A percentile compares a stretch with the other conserved stretches of the same genome.
These are phyloP conservation scores for Cantharis rustica DNA, from an alignment of 2,888 invertebrate genomes.

Conservation along the genomic window DNA sequence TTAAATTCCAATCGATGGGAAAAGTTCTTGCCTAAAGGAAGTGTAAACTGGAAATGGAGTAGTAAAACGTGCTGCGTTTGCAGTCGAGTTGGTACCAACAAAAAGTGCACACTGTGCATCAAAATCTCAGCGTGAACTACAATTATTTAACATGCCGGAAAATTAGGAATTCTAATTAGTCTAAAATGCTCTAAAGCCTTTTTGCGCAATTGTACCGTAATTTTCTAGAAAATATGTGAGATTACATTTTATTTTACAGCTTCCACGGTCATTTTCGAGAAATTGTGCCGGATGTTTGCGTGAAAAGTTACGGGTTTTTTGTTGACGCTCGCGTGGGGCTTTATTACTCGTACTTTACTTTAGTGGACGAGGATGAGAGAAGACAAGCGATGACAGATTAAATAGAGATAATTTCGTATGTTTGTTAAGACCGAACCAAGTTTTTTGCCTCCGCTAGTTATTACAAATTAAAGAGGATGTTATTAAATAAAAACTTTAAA, in stretches of 20 bases:
- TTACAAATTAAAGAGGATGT: neutral
- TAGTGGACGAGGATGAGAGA: slow-evolving; percentile 8
- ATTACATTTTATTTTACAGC: slow-evolving; percentile 11
- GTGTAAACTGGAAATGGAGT: neutral
- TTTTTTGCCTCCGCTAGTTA: slow-evolving; percentile 1
- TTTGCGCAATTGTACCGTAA: slow-evolving; percentile 35
- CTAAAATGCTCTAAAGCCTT: slow-evolving; percentile 33
- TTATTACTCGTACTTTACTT: slow-evolving; percentile 13
- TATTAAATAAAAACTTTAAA: neutral
- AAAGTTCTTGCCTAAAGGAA: neutral
- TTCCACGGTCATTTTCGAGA: slow-evolving; percentile 3
- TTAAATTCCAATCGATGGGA: neutral
- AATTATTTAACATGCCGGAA: slow-evolving; percentile 37
- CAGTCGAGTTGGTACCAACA: slow-evolving; percentile 37
- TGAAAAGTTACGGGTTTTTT: slow-evolving; percentile 17
- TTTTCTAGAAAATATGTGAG: slow-evolving; percentile 23
- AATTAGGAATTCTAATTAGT: slow-evolving; percentile 41
- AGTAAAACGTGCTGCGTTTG: slow-evolving; percentile 39
- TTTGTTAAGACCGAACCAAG: slow-evolving; percentile 2
- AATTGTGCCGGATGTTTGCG: slow-evolving; percentile 13
- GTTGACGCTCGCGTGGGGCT: slow-evolving; percentile 16
- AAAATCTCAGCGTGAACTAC: slow-evolving; percentile 40
- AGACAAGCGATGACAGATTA: slow-evolving; percentile 23
- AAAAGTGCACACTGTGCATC: slow-evolving; percentile 43
- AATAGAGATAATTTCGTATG: slow-evolving; percentile 19